phyloP scores from a whole-genome alignment of 2,113 vertebrate genomes.

The Patagioenas fasciata region DNA sequence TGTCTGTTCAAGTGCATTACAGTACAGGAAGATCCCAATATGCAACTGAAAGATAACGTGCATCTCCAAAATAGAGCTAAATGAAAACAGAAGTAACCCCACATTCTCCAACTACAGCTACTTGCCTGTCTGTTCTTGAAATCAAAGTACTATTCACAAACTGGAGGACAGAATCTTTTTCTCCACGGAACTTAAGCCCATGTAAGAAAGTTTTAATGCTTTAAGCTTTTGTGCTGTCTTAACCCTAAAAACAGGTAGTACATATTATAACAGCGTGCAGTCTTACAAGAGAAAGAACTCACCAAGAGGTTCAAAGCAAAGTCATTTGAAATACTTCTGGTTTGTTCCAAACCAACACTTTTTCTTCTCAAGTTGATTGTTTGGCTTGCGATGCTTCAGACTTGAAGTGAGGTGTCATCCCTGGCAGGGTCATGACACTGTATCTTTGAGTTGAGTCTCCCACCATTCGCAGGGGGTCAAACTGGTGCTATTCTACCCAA shows the following conservation, averaged over 20 bases:
- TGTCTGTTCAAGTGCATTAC: background rate
- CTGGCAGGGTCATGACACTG: background rate
- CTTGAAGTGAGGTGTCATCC: background rate
- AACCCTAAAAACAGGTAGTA: slow-evolving; percentile 27
- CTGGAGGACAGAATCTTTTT: background rate
- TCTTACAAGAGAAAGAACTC: background rate
- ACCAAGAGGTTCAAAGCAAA: background rate
- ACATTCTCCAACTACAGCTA: background rate
- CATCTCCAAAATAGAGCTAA: background rate
- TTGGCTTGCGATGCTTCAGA: background rate
- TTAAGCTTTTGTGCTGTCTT: background rate
- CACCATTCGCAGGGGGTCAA: background rate
- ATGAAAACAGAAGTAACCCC: background rate
- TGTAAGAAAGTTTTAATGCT: background rate
- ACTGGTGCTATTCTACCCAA: background rate
- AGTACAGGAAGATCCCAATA: background rate
- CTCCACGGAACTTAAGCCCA: background rate
- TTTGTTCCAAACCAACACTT: background rate
- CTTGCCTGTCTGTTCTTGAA: background rate
- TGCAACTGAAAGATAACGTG: background rate
- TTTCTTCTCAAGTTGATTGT: background rate
- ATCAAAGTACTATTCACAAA: background rate
- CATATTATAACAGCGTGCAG: background rate
- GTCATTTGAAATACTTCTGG: background rate
- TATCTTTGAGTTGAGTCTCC: background rate